phyloP scores from a whole-genome alignment of 2,888 invertebrate genomes.

The Mesorhabditis sp. region DNA sequence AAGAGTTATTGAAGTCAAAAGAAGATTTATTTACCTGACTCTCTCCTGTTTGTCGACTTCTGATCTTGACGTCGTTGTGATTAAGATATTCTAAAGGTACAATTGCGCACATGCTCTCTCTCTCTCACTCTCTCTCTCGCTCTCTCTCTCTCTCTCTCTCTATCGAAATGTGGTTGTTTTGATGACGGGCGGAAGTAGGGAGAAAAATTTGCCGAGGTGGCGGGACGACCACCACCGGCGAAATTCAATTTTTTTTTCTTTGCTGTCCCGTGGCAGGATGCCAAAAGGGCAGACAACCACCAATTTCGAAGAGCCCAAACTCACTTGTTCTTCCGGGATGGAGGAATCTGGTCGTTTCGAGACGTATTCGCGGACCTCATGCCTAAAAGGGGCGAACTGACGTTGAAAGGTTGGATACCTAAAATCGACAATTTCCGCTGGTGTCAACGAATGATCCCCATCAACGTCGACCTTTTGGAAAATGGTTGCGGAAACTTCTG shows the following conservation, averaged over 20 bases:
- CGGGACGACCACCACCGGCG: not conserved
- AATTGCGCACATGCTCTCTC: too few species aligned
- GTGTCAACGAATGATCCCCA: constrained; percentile 40
- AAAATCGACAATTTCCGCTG: constrained; percentile 56
- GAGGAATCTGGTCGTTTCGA: constrained; percentile 15
- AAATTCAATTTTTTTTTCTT: constrained; percentile 5
- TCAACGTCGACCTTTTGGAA: constrained; percentile 53
- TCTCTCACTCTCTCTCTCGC: too few species aligned
- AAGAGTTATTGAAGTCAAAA: too few species aligned
- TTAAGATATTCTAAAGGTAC: constrained; percentile 9
- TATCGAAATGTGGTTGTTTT: too few species aligned
- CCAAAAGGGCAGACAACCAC: not conserved
- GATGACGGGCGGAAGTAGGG: too few species aligned
- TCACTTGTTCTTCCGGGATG: constrained; percentile 17
- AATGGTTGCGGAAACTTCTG: constrained; percentile 37
- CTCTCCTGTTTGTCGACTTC: not conserved
- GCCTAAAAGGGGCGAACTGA: constrained; percentile 25
- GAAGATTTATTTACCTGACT: too few species aligned
- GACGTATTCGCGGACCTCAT: constrained; percentile 43
- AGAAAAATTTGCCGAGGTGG: constrained; percentile 7
- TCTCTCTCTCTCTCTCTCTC: too few species aligned
- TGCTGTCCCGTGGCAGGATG: not conserved
- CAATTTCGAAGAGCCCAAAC: constrained; percentile 13
- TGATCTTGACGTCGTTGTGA: not conserved
- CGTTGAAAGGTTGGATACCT: constrained; percentile 16